These are phyloP conservation scores for Epizoanthus fatuus DNA, from an alignment of 92 coral and sea anemone species.

Conservation along the genomic window DNA sequence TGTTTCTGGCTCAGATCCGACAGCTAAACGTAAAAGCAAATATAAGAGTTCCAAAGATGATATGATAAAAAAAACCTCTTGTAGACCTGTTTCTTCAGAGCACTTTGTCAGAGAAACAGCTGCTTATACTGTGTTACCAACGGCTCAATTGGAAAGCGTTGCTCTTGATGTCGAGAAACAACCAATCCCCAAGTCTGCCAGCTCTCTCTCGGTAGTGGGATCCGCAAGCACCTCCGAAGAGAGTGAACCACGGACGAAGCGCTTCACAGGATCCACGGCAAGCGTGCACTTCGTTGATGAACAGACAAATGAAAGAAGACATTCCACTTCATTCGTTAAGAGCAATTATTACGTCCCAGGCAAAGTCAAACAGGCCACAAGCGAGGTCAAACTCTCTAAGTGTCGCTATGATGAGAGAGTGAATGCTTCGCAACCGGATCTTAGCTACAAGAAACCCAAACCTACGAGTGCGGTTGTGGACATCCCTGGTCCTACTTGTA, in stretches of 20 bases:
- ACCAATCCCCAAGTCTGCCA: not conserved
- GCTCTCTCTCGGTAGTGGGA: not conserved
- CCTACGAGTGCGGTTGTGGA: conserved; percentile 11
- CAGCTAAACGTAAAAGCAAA: not conserved
- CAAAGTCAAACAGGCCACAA: conserved; percentile 1
- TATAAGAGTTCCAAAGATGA: not conserved
- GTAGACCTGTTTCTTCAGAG: not conserved
- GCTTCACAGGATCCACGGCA: conserved; percentile 39
- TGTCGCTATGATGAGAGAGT: conserved; percentile 8
- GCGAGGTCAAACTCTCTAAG: conserved; percentile 12
- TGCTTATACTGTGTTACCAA: not conserved
- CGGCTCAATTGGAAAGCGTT: not conserved
- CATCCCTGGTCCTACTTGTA: conserved; percentile 4
- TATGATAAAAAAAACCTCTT: not conserved
- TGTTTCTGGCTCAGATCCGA: conserved; percentile 4
- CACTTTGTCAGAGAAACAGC: not conserved
- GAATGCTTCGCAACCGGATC: conserved; percentile 27
- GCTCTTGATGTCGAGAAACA: conserved; percentile 15
- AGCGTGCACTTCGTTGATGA: conserved; percentile 74
- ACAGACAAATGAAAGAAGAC: conserved; percentile 7
- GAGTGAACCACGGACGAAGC: not conserved
- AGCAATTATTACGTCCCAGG: not conserved
- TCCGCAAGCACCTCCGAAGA: conserved; percentile 30
- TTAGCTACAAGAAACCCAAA: not conserved
- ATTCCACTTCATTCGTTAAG: too few relatives aligned